These are phyloP conservation scores for Azorinus chamasolen DNA, from an alignment of 2,888 invertebrate genomes.

Conservation along the genomic window DNA sequence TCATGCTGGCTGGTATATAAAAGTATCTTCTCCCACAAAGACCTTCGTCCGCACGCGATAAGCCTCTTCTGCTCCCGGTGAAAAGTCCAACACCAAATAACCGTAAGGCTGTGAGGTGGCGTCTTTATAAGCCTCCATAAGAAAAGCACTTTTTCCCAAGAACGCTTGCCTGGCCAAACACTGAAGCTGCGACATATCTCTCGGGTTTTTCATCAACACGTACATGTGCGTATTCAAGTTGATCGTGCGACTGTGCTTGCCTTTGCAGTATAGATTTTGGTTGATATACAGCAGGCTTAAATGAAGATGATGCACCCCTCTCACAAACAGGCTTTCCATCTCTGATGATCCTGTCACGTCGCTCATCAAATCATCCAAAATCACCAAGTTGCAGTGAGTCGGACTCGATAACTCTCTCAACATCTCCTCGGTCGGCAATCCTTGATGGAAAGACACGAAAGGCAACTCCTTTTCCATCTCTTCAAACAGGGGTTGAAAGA, in stretches of 20 bases:
- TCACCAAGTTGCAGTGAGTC: conserved; percentile 18
- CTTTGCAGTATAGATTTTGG: conserved; percentile 39
- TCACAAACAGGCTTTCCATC: conserved; percentile 33
- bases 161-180: conserved; percentile 28
- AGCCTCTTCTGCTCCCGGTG: conserved; percentile 15
- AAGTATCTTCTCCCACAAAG: conserved; percentile 26
- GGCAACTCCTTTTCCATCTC: conserved; percentile 28
- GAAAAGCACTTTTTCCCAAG: conserved; percentile 16
- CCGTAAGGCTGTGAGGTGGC: conserved; percentile 29
- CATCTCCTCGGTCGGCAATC: conserved; percentile 16
- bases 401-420: background rate
- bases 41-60: conserved; percentile 24
- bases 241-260: conserved; percentile 27
- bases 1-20: conserved; percentile 22
- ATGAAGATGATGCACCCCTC: conserved; percentile 30
- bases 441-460: conserved; percentile 14
- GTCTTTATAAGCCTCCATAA: conserved; percentile 37
- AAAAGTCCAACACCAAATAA: conserved; percentile 34
- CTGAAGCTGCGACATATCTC: conserved; percentile 37
- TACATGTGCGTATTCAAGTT: conserved; percentile 30
- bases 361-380: conserved; percentile 33
- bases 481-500: conserved; percentile 37
- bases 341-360: conserved; percentile 29
- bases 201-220: conserved; percentile 41
- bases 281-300: conserved; percentile 28